Base-by-base conservation (phyloP, 35 echinoderm and acorn worm genomes). In the Chiridota heheva region DNA sequence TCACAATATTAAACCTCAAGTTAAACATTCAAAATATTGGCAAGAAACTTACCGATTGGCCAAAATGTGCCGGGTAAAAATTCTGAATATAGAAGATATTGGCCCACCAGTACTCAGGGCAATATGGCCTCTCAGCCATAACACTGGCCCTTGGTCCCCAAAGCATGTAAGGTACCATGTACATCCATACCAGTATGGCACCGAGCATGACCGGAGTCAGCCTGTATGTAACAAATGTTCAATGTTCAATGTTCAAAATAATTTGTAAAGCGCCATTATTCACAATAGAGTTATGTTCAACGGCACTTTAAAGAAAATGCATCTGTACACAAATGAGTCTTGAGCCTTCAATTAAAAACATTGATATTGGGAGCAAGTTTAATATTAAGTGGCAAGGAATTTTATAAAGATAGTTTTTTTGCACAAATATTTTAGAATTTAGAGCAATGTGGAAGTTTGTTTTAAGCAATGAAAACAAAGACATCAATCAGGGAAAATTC, bases 81-180 rank as follows among this genome's bases (percentile, higher is more conserved):
- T 87, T 87, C n/a, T 87, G 73, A 49, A 87, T 87, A 51, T 87
- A 87, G 0, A 87, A 24, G 3, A 58, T 20, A 56, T 87, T 87
- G 24, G 84, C 63, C 84, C 84, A 87, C 84, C 84, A 87, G 20
- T 68, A 56, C 2, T 76, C 22, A 28, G 73, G 42, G 35, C 84
- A 87, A 43, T 34, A 72, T 30, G 81, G 45, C 36, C 67, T 73
- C 40, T 58, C 12, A 40, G 44, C 68, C 67, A 72, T 71, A 2
- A 84, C 22, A 20, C 55, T 39, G 17, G 67, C 46, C 31, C 51
- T 69, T 15, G 81, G 81, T 3, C 75, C 75, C 75, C 75, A 78
- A 5, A 78, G 75, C 4, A 57, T 78, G 18, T 78, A 78, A 37
- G 75, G 75, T 18, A 57, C 75, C 1, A 78, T 78, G 32, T 78